Conservation (phyloP, 1,140 invertebrate species). For the Drosophila rhopaloa region DNA sequence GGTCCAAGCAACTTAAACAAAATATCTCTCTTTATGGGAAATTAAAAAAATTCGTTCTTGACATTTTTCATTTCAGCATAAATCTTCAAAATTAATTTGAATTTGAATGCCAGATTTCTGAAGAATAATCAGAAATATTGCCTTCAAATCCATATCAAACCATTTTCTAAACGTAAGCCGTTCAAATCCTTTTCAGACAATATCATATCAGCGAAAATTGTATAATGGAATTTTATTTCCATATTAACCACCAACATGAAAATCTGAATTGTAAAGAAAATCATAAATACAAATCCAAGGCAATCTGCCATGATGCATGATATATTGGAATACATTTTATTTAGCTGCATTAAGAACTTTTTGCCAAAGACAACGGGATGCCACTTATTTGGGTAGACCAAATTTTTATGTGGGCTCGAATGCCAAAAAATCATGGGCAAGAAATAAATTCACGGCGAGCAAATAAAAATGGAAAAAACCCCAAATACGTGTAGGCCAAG, state of each 20-base stretch:
- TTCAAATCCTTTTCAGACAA: constrained; percentile 1
- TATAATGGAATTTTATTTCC: constrained; percentile 72
- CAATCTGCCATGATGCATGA: constrained; percentile 73
- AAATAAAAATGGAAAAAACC: constrained; percentile 59
- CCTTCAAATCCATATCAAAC: neutral
- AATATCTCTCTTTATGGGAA: no score
- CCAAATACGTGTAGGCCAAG: constrained; percentile 25
- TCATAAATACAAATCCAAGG: constrained; percentile 72
- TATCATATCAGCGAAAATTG: constrained; percentile 55
- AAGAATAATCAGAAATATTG: neutral
- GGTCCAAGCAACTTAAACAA: no score
- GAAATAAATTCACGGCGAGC: constrained; percentile 65
- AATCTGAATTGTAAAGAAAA: constrained; percentile 47
- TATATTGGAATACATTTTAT: constrained; percentile 65
- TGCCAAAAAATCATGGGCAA: constrained; percentile 70
- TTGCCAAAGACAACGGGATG: constrained; percentile 64
- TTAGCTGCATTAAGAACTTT: constrained; percentile 55
- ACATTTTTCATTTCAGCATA: no score
- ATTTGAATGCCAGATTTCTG: no score
- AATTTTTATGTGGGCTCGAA: constrained; percentile 36
- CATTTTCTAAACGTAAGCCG: constrained; percentile 1
- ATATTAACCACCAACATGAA: constrained; percentile 48
- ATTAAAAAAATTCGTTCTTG: no score
- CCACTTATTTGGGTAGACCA: constrained; percentile 38
- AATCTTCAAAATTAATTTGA: no score